These are phyloP conservation scores for Ursus arctos DNA, from an alignment of 2,113 vertebrate genomes.

Conservation along the genomic window DNA sequence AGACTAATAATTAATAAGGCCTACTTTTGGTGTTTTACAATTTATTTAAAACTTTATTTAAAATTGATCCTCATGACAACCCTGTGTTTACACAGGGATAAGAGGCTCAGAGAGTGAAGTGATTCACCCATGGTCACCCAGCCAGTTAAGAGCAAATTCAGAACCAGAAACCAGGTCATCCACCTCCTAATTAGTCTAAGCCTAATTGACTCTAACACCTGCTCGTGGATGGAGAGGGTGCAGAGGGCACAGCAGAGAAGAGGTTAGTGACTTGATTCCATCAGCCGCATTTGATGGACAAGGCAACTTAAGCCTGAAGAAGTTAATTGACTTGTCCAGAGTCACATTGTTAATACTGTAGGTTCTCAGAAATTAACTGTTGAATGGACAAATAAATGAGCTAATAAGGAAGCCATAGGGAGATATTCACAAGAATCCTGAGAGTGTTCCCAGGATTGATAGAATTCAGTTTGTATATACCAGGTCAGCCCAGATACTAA, in stretches of 20 bases:
- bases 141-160: conserved; percentile 36
- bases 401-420: background rate
- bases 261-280: background rate
- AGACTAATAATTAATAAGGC: background rate
- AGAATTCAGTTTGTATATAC: background rate
- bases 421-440: background rate
- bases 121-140: background rate
- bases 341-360: background rate
- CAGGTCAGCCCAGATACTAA: background rate
- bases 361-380: background rate
- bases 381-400: background rate
- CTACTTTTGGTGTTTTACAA: background rate
- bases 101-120: background rate
- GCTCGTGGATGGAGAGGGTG: background rate
- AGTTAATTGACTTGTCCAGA: background rate
- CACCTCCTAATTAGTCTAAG: background rate
- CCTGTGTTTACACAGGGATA: background rate
- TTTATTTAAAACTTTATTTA: conserved; percentile 21
- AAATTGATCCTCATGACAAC: background rate
- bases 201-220: background rate
- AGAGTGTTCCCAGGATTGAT: background rate
- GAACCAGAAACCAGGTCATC: conserved; percentile 22
- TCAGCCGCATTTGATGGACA: background rate
- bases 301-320: conserved; percentile 12
- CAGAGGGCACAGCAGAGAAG: background rate